Evolutionary conservation across 2,113 vertebrate genomes (phyloP).

Genomic region (Maccullochella peelii): DNA sequence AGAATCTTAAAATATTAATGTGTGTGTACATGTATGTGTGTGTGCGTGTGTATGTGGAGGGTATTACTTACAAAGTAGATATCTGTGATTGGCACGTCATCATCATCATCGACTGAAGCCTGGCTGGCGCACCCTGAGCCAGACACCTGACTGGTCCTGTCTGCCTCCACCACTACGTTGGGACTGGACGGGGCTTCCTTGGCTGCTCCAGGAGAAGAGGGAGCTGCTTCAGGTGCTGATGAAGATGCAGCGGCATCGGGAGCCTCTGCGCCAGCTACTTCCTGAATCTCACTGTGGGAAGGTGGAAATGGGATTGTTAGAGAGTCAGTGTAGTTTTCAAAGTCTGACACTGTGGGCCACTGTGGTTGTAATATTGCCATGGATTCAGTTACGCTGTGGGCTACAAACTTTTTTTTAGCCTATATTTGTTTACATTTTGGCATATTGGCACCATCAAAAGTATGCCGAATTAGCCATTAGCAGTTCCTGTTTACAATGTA

Average conservation of each 20-base stretch:
- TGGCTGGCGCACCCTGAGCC: constrained; percentile 93
- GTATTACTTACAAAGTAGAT: constrained; percentile 93
- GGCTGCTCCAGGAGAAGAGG: constrained; percentile 52
- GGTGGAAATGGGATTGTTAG: not conserved
- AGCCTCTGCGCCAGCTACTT: constrained; percentile 68
- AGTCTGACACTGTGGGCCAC: not conserved
- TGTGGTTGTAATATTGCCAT: not conserved
- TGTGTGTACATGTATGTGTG: constrained; percentile 1
- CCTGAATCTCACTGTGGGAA: constrained; percentile 84
- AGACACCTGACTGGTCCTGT: constrained; percentile 90
- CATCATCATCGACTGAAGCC: constrained; percentile 94
- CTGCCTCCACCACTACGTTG: constrained; percentile 82
- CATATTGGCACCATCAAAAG: not conserved
- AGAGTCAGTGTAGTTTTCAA: not conserved
- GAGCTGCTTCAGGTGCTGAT: constrained; percentile 55
- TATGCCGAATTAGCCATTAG: not conserved
- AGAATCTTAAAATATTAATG: not conserved
- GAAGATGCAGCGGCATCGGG: constrained; percentile 28
- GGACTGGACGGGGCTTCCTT: constrained; percentile 69
- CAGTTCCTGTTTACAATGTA: not conserved
- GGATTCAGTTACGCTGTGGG: not conserved
- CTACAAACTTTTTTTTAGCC: not conserved
- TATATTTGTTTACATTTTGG: not conserved
- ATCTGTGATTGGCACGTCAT: constrained; percentile 91
- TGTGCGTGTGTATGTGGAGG: not conserved